Evolutionary conservation across 2,797 vertebrate genomes (phyloP), one percentile per base, ranked within the genome.

Genomic region (Crenuchus spilurus): DNA sequence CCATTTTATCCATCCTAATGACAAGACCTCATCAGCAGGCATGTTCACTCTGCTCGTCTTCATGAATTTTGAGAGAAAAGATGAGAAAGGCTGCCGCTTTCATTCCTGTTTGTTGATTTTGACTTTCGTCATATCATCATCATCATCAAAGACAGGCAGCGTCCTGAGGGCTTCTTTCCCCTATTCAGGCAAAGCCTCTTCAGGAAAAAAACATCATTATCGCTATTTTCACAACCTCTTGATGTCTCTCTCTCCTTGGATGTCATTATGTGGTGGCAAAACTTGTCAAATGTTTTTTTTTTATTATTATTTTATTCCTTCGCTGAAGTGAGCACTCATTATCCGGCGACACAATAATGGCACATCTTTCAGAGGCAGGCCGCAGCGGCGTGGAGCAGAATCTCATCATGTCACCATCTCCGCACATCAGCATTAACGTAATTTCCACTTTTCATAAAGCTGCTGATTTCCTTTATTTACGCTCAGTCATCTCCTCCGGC

Each of bases 381-480:
- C 73, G 63, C 81, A 88, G 88, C 76, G 82, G 74, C 66, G 70
- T 75, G 68, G 79, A 81, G 86, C 82, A 83, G 84, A 87, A 87
- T 87, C 80, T 87, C 84, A 87, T 90, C 85, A 87, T 72, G 75
- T 82, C 82, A 72, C 68, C 83, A 84, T 85, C 82, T 85, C 84
- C 77, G 80, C 72, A 84, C 75, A 86, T 89, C 85, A 78, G 80
- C 79, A 87, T 91, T 91, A 90, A 91, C 1, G 22, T 90, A 90
- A 91, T 86, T 89, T 88, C 86, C 87, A 82, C 83, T 87, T 87
- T 86, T 88, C 86, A 88, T 87, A 83, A 84, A 85, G 81, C 82
- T 75, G 76, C 82, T 88, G 84, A 87, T 91, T 91, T 88, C 51
- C 82, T 89, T 89, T 87, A 89, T 92, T 88, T 88, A 85, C 76